phyloP scores from a whole-genome alignment of 2,113 vertebrate genomes.

The Gymnobelideus leadbeateri region DNA sequence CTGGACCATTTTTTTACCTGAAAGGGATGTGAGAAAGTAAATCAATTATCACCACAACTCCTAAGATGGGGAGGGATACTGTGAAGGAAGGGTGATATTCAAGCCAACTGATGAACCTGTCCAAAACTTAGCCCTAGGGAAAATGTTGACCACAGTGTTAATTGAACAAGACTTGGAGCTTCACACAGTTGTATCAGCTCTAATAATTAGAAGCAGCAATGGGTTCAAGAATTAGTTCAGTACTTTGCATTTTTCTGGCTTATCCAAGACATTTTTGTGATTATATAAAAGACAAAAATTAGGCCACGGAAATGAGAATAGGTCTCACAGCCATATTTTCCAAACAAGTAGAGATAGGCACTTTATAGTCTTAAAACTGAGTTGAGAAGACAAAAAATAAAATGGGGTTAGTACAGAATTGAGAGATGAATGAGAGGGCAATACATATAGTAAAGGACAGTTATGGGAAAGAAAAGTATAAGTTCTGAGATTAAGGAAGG shows the following conservation, averaged over 20 bases:
- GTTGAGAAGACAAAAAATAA: not conserved
- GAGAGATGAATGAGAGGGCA: not conserved
- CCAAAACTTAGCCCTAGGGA: not conserved
- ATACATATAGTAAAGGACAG: not conserved
- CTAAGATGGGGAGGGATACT: not conserved
- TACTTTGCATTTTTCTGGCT: not conserved
- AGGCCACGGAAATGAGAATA: not conserved
- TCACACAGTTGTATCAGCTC: not conserved
- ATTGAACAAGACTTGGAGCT: not conserved
- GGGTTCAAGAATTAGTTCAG: not conserved
- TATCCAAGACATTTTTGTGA: not conserved
- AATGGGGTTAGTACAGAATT: not conserved
- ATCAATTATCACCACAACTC: not conserved
- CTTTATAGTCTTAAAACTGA: not conserved
- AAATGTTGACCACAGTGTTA: not conserved
- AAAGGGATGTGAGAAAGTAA: not conserved
- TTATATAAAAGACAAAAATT: not conserved
- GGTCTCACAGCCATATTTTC: not conserved
- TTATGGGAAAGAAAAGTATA: not conserved
- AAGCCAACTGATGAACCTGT: not conserved
- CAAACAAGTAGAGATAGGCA: not conserved
- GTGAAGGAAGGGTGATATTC: not conserved
- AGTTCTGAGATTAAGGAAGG: not conserved
- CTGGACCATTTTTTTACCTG: not conserved
- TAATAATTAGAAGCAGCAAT: not conserved